Evolutionary conservation across 2,113 vertebrate species (phyloP).

Genomic region (Garra rufa): DNA sequence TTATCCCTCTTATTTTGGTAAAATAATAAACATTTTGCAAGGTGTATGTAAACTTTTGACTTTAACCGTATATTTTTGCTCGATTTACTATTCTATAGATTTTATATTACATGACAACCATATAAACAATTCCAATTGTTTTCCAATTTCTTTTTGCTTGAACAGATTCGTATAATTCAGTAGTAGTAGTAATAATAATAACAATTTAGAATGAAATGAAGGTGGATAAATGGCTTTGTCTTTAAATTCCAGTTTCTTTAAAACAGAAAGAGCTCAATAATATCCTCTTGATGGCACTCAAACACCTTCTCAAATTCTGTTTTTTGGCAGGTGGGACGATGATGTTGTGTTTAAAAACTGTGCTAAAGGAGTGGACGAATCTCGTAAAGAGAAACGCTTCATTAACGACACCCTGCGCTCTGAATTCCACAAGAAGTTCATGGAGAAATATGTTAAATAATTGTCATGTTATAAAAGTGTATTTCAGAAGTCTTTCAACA

Average conservation of each 20-base stretch:
- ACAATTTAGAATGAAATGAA: not conserved
- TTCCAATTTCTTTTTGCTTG: too few relatives aligned
- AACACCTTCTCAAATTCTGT: constrained; percentile 49
- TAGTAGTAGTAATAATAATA: not conserved
- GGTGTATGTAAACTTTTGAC: too few relatives aligned
- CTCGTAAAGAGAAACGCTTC: constrained; percentile 95
- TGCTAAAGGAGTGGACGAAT: constrained; percentile 94
- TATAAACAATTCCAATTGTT: not conserved
- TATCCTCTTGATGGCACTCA: not conserved
- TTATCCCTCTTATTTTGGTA: too few relatives aligned
- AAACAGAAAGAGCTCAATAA: not conserved
- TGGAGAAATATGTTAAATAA: constrained; percentile 99
- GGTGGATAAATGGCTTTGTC: not conserved
- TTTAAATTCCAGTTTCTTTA: not conserved
- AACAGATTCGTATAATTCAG: not conserved
- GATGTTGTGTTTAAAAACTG: constrained; percentile 99
- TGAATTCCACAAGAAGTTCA: constrained; percentile 89
- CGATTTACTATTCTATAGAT: too few relatives aligned
- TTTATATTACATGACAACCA: too few relatives aligned
- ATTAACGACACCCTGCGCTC: constrained; percentile 96
- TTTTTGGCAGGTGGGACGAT: constrained; percentile 91
- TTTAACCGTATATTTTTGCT: too few relatives aligned
- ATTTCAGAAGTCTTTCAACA: not conserved
- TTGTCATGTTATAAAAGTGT: not conserved
- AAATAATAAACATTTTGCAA: too few relatives aligned